Evolutionary conservation across 2,888 invertebrate genomes (phyloP).

Genomic region (Caenorhabditis sp.): DNA sequence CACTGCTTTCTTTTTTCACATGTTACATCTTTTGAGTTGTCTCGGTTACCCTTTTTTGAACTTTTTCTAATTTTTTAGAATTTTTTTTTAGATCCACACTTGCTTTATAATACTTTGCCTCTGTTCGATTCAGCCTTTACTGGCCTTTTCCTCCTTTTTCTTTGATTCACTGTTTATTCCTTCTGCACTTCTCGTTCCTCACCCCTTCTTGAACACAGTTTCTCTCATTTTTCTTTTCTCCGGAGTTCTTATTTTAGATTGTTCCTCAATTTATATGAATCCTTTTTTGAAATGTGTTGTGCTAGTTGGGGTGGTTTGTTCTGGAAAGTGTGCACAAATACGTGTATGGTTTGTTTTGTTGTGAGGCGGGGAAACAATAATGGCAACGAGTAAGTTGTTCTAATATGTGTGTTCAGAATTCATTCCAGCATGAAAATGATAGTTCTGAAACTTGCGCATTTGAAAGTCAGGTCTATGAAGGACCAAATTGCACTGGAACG

Average conservation of each 20-base stretch:
- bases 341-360: constrained; percentile 52
- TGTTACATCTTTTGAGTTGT: constrained; percentile 13
- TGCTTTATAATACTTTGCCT: constrained; percentile 3
- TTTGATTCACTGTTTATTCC: neutral
- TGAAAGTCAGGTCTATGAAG: too few species aligned
- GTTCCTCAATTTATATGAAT: constrained; percentile 55
- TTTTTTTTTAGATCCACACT: neutral
- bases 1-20: neutral
- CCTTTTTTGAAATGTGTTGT: constrained; percentile 44
- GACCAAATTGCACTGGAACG: neutral
- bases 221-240: constrained; percentile 13
- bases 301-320: constrained; percentile 39
- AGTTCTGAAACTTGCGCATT: neutral
- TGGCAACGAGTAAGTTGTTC: constrained; percentile 9
- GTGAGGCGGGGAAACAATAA: constrained; percentile 9
- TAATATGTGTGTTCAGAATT: too few species aligned
- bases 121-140: neutral
- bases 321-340: constrained; percentile 29
- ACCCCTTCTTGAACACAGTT: neutral
- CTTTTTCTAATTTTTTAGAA: too few species aligned
- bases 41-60: neutral
- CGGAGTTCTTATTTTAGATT: constrained; percentile 35
- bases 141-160: neutral
- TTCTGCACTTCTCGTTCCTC: neutral
- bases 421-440: constrained; percentile 12